phyloP scores from a whole-genome alignment of 1,140 invertebrate genomes.

The Geopemphigus sp. region DNA sequence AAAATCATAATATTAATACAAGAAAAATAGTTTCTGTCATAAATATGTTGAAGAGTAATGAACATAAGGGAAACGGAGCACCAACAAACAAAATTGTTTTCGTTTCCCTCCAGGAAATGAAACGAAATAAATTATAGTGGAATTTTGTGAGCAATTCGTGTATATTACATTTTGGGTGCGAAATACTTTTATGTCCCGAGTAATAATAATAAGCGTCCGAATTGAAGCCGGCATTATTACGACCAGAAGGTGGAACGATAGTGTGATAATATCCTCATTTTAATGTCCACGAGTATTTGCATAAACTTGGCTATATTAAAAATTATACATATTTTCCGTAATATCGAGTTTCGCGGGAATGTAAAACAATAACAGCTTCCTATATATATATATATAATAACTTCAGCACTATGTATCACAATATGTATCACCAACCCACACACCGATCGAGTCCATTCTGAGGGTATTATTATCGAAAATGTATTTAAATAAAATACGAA shows the following conservation, averaged over 20 bases:
- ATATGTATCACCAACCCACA: no score
- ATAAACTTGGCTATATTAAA: background rate
- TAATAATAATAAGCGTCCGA: conserved; percentile 24
- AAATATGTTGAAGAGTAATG: conserved; percentile 12
- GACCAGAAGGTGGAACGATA: background rate
- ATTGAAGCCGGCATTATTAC: conserved; percentile 23
- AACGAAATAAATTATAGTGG: conserved; percentile 24
- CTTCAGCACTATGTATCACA: no score
- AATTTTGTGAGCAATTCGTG: conserved; percentile 25
- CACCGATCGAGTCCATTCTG: no score
- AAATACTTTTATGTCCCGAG: conserved; percentile 29
- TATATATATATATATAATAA: no score
- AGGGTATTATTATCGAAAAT: no score
- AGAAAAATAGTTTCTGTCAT: conserved; percentile 2
- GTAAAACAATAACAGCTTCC: background rate
- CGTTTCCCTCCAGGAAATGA: conserved; percentile 21
- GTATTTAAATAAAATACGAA: no score
- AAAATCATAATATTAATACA: conserved; percentile 11
- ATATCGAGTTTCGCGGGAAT: background rate
- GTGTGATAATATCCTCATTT: conserved; percentile 17
- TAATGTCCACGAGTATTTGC: conserved; percentile 1
- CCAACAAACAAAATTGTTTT: background rate
- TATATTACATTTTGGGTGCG: conserved; percentile 36
- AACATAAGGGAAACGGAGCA: background rate
- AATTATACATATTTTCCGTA: background rate